Evolutionary conservation across 2,113 vertebrate species (phyloP).

Genomic region (Papio anubis): DNA sequence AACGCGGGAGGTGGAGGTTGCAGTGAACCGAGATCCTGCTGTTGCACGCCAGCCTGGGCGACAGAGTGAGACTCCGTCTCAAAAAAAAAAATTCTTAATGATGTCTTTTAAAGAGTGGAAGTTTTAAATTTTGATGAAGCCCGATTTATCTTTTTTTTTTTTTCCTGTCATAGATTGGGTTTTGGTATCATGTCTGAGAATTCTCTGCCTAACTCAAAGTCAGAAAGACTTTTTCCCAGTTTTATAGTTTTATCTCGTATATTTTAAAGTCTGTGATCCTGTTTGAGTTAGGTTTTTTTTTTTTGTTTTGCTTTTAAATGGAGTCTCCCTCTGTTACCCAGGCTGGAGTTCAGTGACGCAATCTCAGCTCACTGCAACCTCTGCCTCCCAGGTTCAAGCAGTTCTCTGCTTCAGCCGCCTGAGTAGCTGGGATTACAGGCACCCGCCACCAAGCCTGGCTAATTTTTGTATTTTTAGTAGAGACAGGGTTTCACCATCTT

Average conservation of each 20-base stretch:
- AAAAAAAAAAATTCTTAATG: background rate
- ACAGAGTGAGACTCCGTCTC: no score
- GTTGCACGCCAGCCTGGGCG: no score
- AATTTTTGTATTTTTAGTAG: background rate
- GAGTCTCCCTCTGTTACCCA: background rate
- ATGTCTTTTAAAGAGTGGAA: background rate
- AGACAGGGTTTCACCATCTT: background rate
- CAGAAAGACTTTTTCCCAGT: background rate
- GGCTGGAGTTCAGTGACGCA: background rate
- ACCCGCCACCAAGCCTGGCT: background rate
- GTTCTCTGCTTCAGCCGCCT: background rate
- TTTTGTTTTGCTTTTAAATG: background rate
- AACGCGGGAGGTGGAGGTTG: accelerated
- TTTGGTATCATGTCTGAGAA: background rate
- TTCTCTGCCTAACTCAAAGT: background rate
- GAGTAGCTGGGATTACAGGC: background rate
- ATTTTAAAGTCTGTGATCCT: background rate
- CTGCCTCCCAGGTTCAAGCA: no score
- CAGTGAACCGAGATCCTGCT: no score
- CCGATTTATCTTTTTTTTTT: background rate
- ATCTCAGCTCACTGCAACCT: no score
- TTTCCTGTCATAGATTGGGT: background rate
- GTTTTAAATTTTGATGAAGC: background rate
- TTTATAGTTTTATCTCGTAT: background rate
- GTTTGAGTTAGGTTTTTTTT: background rate